phyloP scores from a whole-genome alignment of 2,888 invertebrate genomes.

The Drosophila stalkeri region DNA sequence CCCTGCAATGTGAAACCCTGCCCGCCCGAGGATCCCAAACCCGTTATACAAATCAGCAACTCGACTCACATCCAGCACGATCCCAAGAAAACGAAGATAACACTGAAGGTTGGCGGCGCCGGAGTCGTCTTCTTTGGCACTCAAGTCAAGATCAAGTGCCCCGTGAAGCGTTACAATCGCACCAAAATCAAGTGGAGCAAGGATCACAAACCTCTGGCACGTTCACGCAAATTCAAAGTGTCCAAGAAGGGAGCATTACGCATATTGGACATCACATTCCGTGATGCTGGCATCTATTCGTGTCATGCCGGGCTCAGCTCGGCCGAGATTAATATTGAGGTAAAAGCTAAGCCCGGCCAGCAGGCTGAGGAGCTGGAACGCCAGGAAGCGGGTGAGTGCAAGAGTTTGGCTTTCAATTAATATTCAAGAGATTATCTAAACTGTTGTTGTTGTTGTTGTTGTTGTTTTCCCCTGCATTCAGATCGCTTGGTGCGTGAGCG shows the following conservation, averaged over 20 bases:
- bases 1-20: constrained; percentile 94
- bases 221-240: constrained; percentile 93
- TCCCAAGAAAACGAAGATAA: constrained; percentile 92
- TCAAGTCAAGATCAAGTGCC: constrained; percentile 96
- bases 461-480: constrained; percentile 29
- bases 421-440: not conserved
- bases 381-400: constrained; percentile 84
- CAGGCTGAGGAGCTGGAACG: constrained; percentile 91
- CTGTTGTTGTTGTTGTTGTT: not conserved
- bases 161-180: constrained; percentile 92
- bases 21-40: constrained; percentile 89
- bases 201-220: constrained; percentile 91
- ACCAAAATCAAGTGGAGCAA: constrained; percentile 96
- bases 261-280: constrained; percentile 91
- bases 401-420: not conserved
- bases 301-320: constrained; percentile 93
- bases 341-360: constrained; percentile 92
- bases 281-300: constrained; percentile 94
- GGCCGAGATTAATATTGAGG: constrained; percentile 92
- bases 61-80: constrained; percentile 94
- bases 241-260: constrained; percentile 96
- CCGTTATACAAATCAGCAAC: constrained; percentile 92
- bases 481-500: constrained; percentile 84
- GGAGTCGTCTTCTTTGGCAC: constrained; percentile 96
- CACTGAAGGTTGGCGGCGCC: constrained; percentile 94